Percentiles rank a stretch among this genome's conserved stretches.
phyloP scores from a whole-genome alignment of 2,113 vertebrate species.

The Heptranchias perlo region DNA sequence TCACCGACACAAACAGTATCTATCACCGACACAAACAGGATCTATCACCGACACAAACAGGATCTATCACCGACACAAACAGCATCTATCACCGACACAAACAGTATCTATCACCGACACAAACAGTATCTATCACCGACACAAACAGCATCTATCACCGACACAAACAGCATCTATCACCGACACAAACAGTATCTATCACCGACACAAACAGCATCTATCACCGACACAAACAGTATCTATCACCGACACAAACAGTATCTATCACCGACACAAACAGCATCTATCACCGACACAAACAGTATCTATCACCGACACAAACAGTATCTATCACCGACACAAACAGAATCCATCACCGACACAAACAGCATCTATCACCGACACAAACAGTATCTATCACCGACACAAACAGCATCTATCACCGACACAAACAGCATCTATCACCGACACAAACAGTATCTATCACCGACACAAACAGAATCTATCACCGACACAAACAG shows the following conservation, averaged over 20 bases:
- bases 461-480: neutral
- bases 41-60: neutral
- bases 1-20: neutral
- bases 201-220: neutral
- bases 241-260: neutral
- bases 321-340: neutral
- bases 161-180: neutral
- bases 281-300: neutral
- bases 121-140: neutral
- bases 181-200: too few relatives aligned
- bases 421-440: neutral
- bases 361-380: neutral
- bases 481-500: neutral
- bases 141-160: neutral
- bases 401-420: neutral
- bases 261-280: neutral
- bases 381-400: neutral
- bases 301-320: neutral
- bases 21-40: neutral
- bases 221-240: neutral
- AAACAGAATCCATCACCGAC: neutral
- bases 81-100: neutral
- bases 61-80: neutral
- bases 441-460: too few relatives aligned
- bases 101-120: neutral